A percentile compares a stretch with the other conserved stretches of the same genome.
phyloP scores from a whole-genome alignment of 1,140 invertebrate species.

The Calephelis nemesis region DNA sequence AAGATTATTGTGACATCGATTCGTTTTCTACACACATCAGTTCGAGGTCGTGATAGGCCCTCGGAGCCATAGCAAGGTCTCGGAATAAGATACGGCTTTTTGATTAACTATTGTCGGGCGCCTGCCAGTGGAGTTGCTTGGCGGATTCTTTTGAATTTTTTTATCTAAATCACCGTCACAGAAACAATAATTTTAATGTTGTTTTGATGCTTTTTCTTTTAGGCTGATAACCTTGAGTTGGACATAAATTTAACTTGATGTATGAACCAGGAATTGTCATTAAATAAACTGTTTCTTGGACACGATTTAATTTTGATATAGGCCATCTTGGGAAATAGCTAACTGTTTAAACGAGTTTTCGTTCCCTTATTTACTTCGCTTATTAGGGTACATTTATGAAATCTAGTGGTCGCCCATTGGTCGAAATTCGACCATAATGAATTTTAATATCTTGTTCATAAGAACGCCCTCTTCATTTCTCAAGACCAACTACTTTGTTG shows the following conservation, averaged over 20 bases:
- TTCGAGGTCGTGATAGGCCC: neutral
- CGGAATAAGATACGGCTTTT: conserved; percentile 69
- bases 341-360: no score
- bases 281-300: neutral
- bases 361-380: no score
- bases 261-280: conserved; percentile 12
- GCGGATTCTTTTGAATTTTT: conserved; percentile 46
- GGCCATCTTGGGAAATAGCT: no score
- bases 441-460: no score
- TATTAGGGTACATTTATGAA: no score
- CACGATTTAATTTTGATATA: no score
- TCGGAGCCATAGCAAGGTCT: conserved; percentile 49
- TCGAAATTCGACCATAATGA: no score
- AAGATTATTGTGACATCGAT: no score
- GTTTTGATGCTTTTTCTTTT: conserved; percentile 32
- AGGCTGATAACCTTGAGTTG: conserved; percentile 6
- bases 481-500: no score
- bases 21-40: neutral
- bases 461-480: no score
- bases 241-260: conserved; percentile 4
- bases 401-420: no score
- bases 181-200: conserved; percentile 38
- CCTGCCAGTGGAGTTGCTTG: conserved; percentile 43
- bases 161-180: conserved; percentile 45
- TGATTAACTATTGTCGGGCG: conserved; percentile 71